phyloP scores from a whole-genome alignment of 2,888 invertebrate species.

The Tetranychus piercei region DNA sequence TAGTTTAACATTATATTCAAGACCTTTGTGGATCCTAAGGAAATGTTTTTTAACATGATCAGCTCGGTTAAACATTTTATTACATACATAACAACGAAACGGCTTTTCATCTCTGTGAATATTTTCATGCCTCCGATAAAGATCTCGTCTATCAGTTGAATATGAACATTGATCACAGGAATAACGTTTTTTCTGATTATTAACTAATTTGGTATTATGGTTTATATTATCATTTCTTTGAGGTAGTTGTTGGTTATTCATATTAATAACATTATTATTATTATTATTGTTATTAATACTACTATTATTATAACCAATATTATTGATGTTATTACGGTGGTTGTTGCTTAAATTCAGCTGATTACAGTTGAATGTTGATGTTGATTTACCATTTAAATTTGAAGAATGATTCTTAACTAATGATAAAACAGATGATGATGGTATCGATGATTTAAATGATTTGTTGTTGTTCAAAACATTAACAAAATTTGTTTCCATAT shows the following conservation, averaged over 20 bases:
- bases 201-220: not conserved
- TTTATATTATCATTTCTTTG: not conserved
- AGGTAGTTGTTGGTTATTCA: not conserved
- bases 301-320: not conserved
- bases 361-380: no score
- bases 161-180: conserved; percentile 72
- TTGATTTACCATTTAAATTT: no score
- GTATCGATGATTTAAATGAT: no score
- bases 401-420: no score
- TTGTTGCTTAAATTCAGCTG: no score
- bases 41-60: conserved; percentile 89
- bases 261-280: not conserved
- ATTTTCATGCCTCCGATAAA: conserved; percentile 77
- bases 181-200: conserved; percentile 39
- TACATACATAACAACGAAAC: conserved; percentile 63
- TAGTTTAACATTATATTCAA: conserved; percentile 49
- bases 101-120: conserved; percentile 84
- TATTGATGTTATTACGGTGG: no score
- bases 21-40: conserved; percentile 71
- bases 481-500: no score
- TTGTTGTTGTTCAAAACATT: no score
- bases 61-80: conserved; percentile 63
- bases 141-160: conserved; percentile 70
- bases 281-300: no score
- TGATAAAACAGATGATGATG: no score